Conservation (phyloP, 2,797 vertebrate species). For the Rhinichthys osculus region DNA sequence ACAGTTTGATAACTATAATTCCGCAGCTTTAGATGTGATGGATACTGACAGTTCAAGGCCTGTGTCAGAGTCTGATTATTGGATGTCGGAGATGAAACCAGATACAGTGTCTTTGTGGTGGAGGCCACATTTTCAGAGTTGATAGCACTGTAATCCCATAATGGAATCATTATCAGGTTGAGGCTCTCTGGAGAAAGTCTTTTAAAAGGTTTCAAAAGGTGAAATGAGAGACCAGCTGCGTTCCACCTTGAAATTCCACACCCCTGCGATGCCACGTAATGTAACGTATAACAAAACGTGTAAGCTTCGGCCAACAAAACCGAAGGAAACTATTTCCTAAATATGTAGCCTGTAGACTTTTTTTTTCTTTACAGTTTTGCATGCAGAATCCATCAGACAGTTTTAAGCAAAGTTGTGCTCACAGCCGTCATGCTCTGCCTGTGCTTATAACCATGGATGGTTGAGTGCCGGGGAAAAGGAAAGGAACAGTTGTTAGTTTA, state of each 20-base stretch:
- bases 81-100: constrained; percentile 57
- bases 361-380: neutral
- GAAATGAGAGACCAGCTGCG: constrained; percentile 36
- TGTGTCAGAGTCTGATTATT: constrained; percentile 71
- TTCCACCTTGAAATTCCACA: constrained; percentile 24
- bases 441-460: constrained; percentile 66
- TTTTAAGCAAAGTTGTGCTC: constrained; percentile 15
- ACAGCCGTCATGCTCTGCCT: neutral
- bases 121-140: constrained; percentile 67
- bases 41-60: constrained; percentile 62
- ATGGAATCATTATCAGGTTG: constrained; percentile 71
- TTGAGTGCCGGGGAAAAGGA: constrained; percentile 65
- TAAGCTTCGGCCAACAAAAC: neutral
- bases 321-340: neutral
- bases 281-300: neutral
- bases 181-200: constrained; percentile 66
- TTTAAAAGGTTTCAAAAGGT: constrained; percentile 47
- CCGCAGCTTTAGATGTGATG: constrained; percentile 64
- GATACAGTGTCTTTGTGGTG: constrained; percentile 63
- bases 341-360: neutral
- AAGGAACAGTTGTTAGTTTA: constrained; percentile 73
- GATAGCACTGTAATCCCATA: constrained; percentile 71
- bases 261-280: neutral
- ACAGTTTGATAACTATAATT: constrained; percentile 74
- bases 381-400: constrained; percentile 5